Percentiles rank a stretch among this genome's conserved stretches.
Evolutionary conservation across 2,797 vertebrate genomes (phyloP).

Genomic region (Leuciscus waleckii): DNA sequence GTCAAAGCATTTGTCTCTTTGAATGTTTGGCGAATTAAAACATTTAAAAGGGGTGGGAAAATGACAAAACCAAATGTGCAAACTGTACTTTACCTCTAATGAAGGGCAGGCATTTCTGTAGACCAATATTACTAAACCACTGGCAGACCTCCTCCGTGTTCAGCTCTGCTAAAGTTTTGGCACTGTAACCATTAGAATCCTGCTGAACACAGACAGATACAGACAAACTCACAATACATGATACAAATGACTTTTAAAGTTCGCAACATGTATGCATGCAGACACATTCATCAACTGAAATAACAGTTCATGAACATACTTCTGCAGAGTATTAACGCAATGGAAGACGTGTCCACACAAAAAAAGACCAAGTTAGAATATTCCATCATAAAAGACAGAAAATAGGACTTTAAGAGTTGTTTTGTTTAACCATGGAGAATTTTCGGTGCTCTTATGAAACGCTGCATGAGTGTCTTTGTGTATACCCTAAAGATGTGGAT

Average conservation of each 20-base stretch:
- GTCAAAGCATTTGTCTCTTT: conserved; percentile 25
- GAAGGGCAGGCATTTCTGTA: conserved; percentile 77
- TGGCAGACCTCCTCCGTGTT: conserved; percentile 80
- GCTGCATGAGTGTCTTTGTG: background rate
- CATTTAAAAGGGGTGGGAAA: background rate
- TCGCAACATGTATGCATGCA: conserved; percentile 29
- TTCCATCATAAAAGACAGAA: conserved; percentile 15
- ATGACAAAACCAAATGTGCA: conserved; percentile 26
- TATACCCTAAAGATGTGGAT: background rate
- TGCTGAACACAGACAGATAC: conserved; percentile 52
- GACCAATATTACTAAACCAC: conserved; percentile 78
- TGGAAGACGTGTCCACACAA: conserved; percentile 13
- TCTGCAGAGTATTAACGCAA: background rate
- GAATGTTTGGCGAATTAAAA: background rate
- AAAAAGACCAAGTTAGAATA: background rate
- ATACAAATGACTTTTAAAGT: conserved; percentile 11
- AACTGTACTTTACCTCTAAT: conserved; percentile 74
- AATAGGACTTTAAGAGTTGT: conserved; percentile 14
- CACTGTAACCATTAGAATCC: conserved; percentile 65
- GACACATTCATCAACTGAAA: conserved; percentile 55
- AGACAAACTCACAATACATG: conserved; percentile 23
- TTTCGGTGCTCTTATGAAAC: background rate
- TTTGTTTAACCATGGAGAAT: conserved; percentile 6
- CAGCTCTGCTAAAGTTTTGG: conserved; percentile 77
- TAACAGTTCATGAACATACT: background rate